Percentiles rank a stretch among this genome's conserved stretches.
phyloP scores from a whole-genome alignment of 2,888 invertebrate species.

The Crocallis elinguaria region DNA sequence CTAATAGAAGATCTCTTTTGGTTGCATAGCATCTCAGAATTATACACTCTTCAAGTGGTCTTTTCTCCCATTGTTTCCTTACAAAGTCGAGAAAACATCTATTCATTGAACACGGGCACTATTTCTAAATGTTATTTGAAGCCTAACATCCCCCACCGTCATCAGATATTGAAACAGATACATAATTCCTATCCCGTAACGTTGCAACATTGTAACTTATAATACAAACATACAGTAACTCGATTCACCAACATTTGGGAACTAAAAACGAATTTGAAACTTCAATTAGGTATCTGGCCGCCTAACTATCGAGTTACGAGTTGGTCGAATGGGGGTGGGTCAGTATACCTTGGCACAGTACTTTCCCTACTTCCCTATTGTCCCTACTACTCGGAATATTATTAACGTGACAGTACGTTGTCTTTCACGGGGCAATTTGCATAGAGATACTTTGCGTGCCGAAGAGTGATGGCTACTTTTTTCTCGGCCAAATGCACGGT shows the following conservation, averaged over 20 bases:
- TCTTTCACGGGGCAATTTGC: too few species aligned
- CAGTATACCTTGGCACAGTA: neutral
- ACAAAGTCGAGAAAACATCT: neutral
- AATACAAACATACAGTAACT: neutral
- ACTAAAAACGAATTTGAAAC: slow-evolving; percentile 12
- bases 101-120: neutral
- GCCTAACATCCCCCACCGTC: neutral
- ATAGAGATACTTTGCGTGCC: too few species aligned
- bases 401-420: too few species aligned
- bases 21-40: too few species aligned
- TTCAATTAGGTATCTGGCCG: slow-evolving; percentile 15
- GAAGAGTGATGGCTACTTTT: too few species aligned
- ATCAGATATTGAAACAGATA: neutral
- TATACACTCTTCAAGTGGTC: neutral
- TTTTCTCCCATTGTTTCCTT: neutral
- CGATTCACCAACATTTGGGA: slow-evolving; percentile 5
- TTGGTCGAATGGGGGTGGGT: neutral
- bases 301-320: slow-evolving; percentile 7
- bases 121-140: neutral
- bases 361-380: neutral
- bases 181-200: slow-evolving; percentile 1
- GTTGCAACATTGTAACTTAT: neutral
- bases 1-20: neutral
- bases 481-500: too few species aligned
- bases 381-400: too few species aligned